A percentile compares a stretch with the other conserved stretches of the same genome.
Evolutionary conservation across 2,888 invertebrate genomes (phyloP).

Genomic region (Petrolisthes cinctipes): DNA sequence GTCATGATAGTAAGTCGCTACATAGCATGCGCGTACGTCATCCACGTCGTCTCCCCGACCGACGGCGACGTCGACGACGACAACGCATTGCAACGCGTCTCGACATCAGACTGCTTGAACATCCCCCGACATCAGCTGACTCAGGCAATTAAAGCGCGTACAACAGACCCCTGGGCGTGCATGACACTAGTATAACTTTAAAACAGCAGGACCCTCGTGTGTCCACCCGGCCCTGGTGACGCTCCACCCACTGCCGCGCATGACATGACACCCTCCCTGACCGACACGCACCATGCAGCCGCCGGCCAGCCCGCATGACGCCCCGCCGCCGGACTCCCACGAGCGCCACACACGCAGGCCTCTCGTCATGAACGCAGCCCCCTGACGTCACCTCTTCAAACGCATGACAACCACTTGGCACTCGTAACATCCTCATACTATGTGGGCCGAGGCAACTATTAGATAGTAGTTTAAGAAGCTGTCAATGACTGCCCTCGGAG

Average conservation of each 20-base stretch:
- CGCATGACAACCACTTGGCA: neutral
- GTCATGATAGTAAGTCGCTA: neutral
- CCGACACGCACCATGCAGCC: slow-evolving; percentile 14
- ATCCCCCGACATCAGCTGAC: slow-evolving; percentile 2
- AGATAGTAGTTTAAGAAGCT: no score
- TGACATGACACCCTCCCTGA: slow-evolving; percentile 11
- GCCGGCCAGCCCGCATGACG: slow-evolving; percentile 12
- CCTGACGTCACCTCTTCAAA: neutral
- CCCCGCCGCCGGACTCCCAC: neutral
- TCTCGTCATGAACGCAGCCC: neutral
- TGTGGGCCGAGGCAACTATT: no score
- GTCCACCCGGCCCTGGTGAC: neutral
- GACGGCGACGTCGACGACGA: neutral
- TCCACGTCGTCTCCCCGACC: neutral
- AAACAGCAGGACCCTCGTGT: slow-evolving; percentile 12
- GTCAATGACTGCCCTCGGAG: no score
- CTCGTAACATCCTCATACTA: no score
- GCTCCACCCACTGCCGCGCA: neutral
- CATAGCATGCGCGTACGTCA: neutral
- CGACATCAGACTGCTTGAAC: neutral
- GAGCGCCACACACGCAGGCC: neutral
- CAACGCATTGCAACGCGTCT: neutral
- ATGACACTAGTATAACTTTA: slow-evolving; percentile 14
- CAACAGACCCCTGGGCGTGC: slow-evolving; percentile 6
- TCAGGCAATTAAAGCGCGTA: slow-evolving; percentile 6